Conservation (phyloP, 2,113 vertebrate species). For the Ceratotherium simum region DNA sequence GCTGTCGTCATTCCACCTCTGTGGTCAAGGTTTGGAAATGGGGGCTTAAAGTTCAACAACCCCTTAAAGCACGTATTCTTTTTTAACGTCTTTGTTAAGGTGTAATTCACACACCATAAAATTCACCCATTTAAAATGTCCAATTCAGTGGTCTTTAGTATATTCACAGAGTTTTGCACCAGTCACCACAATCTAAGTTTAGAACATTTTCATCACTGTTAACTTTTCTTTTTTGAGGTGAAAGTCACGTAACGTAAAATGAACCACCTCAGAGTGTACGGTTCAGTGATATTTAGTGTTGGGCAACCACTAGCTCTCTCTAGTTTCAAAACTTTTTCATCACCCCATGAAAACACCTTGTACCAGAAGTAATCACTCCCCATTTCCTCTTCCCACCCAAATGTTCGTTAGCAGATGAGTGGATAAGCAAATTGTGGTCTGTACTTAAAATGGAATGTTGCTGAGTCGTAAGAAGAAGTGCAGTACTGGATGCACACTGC, state of each 20-base stretch:
- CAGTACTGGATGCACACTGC: not conserved
- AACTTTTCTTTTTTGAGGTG: not conserved
- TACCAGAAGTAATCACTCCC: not conserved
- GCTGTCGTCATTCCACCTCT: no score
- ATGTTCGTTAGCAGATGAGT: not conserved
- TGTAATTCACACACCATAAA: not conserved
- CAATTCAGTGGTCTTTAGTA: not conserved
- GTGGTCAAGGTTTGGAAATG: no score
- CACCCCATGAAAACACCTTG: not conserved
- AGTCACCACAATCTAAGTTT: not conserved
- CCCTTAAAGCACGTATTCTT: not conserved
- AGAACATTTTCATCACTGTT: not conserved
- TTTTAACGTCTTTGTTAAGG: not conserved
- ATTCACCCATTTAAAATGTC: not conserved
- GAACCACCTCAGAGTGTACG: not conserved
- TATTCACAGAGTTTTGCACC: not conserved
- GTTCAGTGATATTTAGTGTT: not conserved
- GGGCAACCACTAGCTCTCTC: not conserved
- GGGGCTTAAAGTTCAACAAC: no score
- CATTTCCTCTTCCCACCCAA: not conserved
- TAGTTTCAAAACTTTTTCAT: not conserved
- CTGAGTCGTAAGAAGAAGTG: not conserved
- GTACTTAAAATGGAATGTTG: not conserved
- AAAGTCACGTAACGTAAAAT: not conserved
- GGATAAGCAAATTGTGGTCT: not conserved